These are phyloP conservation scores for Penaeus monodon DNA, from an alignment of 2,888 invertebrate genomes.

Conservation along the genomic window DNA sequence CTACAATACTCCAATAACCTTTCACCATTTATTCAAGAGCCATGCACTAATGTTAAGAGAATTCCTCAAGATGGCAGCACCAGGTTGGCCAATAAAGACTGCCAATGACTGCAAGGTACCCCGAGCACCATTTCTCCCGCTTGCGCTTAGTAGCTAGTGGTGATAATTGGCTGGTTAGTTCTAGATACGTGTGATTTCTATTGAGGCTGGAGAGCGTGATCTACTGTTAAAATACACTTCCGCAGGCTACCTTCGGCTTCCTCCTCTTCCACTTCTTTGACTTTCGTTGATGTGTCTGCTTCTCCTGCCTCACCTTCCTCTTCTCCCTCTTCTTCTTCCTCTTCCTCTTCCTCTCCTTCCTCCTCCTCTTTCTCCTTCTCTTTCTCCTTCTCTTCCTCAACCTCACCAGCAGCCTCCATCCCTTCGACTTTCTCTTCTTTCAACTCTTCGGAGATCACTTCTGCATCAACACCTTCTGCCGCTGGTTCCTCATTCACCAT, in stretches of 20 bases:
- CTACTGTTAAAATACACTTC: background rate
- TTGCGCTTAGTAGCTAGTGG: too few species aligned
- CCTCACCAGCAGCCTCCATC: conserved; percentile 25
- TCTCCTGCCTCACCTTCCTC: conserved; percentile 41
- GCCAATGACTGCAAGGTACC: too few species aligned
- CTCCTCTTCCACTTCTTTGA: conserved; percentile 17
- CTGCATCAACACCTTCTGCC: conserved; percentile 31
- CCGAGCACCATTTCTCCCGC: too few species aligned
- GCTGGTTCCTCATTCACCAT: conserved; percentile 14
- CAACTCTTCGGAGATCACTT: conserved; percentile 7
- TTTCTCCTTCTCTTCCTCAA: background rate
- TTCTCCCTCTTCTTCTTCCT: conserved; percentile 19
- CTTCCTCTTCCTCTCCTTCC: background rate
- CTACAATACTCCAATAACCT: too few species aligned
- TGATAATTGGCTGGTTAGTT: too few species aligned
- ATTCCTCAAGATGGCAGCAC: too few species aligned
- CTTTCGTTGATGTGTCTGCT: conserved; percentile 21
- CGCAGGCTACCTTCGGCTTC: conserved; percentile 37
- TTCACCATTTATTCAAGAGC: too few species aligned
- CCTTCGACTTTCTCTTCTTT: conserved; percentile 13
- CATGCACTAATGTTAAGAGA: too few species aligned
- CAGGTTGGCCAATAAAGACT: too few species aligned
- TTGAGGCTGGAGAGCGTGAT: too few species aligned
- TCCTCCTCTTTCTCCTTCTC: background rate
- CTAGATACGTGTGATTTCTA: too few species aligned